Evolutionary conservation across 64 coral and sea anemone species (phyloP).

Genomic region (Stichodactyla mertensii): DNA sequence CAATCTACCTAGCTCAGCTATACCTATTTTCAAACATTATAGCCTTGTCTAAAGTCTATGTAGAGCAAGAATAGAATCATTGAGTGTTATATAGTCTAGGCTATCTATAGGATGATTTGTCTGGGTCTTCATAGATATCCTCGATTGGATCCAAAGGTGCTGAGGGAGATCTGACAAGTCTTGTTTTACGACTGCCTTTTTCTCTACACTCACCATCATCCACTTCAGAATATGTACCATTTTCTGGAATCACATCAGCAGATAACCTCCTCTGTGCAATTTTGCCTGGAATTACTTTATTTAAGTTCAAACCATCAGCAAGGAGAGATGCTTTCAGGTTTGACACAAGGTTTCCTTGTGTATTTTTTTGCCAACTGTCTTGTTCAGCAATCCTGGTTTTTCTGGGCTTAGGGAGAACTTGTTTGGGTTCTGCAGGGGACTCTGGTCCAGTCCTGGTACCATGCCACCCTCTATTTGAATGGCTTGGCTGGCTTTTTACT

Average conservation of each 20-base stretch:
- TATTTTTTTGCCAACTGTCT: background rate
- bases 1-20: background rate
- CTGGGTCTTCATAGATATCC: constrained; percentile 67
- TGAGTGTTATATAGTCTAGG: background rate
- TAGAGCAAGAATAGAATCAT: background rate
- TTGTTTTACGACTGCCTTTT: constrained; percentile 2
- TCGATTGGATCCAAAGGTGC: constrained; percentile 41
- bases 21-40: no score
- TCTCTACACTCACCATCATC: constrained; percentile 26
- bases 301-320: constrained; percentile 72
- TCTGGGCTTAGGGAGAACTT: background rate
- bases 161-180: constrained; percentile 38
- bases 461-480: background rate
- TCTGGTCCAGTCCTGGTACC: background rate
- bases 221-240: constrained; percentile 41
- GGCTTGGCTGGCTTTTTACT: background rate
- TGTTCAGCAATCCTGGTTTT: background rate
- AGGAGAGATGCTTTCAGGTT: constrained; percentile 70
- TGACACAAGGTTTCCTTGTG: constrained; percentile 36
- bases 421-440: background rate
- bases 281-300: constrained; percentile 35
- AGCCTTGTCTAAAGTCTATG: background rate
- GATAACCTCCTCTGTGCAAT: constrained; percentile 29
- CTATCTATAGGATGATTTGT: background rate
- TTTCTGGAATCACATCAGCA: constrained; percentile 39